phyloP scores from a whole-genome alignment of 2,888 invertebrate species.

The Ochropleura plecta region DNA sequence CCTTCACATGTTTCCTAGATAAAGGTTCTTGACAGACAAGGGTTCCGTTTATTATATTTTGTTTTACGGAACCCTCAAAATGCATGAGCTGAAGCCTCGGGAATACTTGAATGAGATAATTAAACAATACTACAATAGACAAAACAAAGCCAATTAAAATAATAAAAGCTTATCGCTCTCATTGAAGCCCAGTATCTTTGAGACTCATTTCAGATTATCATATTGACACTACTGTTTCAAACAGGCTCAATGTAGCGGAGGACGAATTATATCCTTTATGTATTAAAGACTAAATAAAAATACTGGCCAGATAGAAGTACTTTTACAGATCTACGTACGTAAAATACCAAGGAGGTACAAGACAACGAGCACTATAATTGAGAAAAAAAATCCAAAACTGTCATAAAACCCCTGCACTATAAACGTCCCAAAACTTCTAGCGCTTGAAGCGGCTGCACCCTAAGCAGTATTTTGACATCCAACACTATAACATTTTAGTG shows the following conservation, averaged over 20 bases:
- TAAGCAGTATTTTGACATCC: conserved; percentile 62
- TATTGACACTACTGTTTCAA: neutral
- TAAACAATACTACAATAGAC: conserved; percentile 3
- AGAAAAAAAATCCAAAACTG: neutral
- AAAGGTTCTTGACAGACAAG: too few species aligned
- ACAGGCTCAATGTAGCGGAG: neutral
- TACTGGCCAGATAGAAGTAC: neutral
- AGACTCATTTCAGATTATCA: neutral
- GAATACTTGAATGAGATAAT: neutral
- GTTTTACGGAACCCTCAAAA: neutral
- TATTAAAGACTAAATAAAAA: too few species aligned
- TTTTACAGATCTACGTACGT: neutral
- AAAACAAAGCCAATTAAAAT: conserved; percentile 17
- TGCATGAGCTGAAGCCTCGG: too few species aligned
- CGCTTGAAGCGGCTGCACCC: conserved; percentile 60
- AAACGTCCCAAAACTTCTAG: conserved; percentile 26
- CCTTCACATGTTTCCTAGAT: too few species aligned
- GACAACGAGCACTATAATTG: neutral
- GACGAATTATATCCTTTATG: neutral
- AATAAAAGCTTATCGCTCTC: conserved; percentile 19
- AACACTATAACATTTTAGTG: conserved; percentile 69
- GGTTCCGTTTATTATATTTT: too few species aligned
- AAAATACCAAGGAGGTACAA: too few species aligned
- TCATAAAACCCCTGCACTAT: neutral
- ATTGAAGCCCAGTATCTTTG: neutral